Evolutionary conservation across 2,113 vertebrate genomes (phyloP).

Genomic region (Trochalopteron elliotii): DNA sequence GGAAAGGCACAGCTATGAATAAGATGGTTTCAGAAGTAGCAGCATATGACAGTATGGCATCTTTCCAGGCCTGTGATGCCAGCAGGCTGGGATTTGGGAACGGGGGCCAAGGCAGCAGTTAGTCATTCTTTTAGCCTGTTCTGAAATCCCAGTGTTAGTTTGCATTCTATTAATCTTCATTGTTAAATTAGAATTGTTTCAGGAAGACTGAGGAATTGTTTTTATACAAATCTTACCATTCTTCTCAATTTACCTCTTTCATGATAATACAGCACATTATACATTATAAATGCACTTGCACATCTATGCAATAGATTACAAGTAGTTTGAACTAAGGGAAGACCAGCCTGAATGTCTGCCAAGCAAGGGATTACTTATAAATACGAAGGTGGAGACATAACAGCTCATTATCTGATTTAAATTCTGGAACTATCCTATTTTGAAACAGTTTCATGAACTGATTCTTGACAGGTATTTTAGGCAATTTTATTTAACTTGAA

Average conservation of each 20-base stretch:
- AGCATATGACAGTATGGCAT: neutral
- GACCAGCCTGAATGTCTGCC: neutral
- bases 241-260: neutral
- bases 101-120: accelerated
- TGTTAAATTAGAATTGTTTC: neutral
- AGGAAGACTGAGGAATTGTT: neutral
- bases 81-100: neutral
- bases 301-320: neutral
- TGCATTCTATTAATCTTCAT: neutral
- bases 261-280: neutral
- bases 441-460: neutral
- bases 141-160: neutral
- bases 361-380: neutral
- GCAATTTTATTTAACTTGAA: neutral
- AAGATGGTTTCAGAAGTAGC: neutral
- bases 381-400: neutral
- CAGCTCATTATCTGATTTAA: neutral
- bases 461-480: neutral
- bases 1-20: neutral
- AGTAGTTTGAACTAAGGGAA: neutral
- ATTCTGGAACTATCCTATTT: neutral
- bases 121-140: neutral
- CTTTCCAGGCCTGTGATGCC: neutral
- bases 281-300: neutral
- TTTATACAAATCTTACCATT: neutral